Evolutionary conservation across 2,113 vertebrate species (phyloP).

Genomic region (Entelurus aequoreus): DNA sequence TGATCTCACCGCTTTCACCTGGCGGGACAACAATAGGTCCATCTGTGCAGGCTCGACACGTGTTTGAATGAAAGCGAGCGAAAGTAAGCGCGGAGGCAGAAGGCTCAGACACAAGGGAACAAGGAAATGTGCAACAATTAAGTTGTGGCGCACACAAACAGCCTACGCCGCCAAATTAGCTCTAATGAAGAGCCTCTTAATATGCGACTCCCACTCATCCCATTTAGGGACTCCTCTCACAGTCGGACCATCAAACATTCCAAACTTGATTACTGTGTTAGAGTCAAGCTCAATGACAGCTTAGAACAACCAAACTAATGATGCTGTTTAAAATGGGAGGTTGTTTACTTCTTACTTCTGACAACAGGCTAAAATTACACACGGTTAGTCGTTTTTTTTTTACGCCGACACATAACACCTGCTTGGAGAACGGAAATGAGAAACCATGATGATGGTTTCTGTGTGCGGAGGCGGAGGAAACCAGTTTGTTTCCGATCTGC

Average conservation of each 20-base stretch:
- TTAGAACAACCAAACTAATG: constrained; percentile 37
- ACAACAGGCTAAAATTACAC: neutral
- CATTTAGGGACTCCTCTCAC: constrained; percentile 59
- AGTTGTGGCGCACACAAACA: constrained; percentile 55
- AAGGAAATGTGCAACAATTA: constrained; percentile 57
- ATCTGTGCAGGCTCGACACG: constrained; percentile 9
- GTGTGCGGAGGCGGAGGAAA: constrained; percentile 48
- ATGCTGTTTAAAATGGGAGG: constrained; percentile 23
- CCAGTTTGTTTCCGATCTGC: constrained; percentile 50
- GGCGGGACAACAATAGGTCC: constrained; percentile 4
- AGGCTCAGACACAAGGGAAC: constrained; percentile 49
- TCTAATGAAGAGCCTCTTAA: constrained; percentile 72
- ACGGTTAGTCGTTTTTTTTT: neutral
- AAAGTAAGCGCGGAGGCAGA: constrained; percentile 30
- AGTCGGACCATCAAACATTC: constrained; percentile 54
- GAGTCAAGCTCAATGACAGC: constrained; percentile 43
- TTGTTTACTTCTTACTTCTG: neutral
- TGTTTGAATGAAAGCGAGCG: constrained; percentile 11
- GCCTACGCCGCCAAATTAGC: constrained; percentile 41
- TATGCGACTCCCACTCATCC: constrained; percentile 62
- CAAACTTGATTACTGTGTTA: constrained; percentile 59
- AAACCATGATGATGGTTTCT: constrained; percentile 41
- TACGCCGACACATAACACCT: neutral
- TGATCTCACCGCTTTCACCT: constrained; percentile 6
- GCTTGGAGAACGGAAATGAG: constrained; percentile 28